These are phyloP conservation scores for Cyanoderma ruficeps DNA, from an alignment of 2,113 vertebrate genomes.

Conservation along the genomic window DNA sequence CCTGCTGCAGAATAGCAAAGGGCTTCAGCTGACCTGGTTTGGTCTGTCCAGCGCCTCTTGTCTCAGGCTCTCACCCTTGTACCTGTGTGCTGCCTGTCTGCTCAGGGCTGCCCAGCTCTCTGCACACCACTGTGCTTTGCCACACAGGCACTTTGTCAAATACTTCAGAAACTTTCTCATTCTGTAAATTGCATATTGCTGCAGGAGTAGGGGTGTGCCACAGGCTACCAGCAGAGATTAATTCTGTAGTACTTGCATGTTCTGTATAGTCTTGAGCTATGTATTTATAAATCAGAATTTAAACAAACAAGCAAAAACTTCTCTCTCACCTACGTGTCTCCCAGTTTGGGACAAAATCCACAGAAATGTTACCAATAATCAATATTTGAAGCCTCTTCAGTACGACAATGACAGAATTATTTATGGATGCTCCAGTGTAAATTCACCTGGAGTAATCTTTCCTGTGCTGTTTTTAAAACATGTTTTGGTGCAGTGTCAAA, in stretches of 20 bases:
- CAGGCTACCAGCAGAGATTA: not conserved
- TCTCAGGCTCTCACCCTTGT: not conserved
- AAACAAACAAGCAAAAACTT: not conserved
- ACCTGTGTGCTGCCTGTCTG: not conserved
- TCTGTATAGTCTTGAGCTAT: not conserved
- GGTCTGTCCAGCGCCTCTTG: too few relatives aligned
- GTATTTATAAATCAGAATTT: not conserved
- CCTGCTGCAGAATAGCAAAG: not conserved
- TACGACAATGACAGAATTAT: not conserved
- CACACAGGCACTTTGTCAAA: not conserved
- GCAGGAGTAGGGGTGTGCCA: not conserved
- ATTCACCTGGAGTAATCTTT: not conserved
- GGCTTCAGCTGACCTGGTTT: not conserved
- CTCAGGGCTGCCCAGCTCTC: too few relatives aligned
- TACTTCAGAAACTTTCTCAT: not conserved
- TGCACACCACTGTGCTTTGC: not conserved
- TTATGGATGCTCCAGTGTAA: not conserved
- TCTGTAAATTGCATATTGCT: not conserved
- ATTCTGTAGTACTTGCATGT: not conserved
- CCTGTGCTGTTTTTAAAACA: not conserved
- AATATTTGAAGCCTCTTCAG: not conserved
- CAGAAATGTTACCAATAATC: not conserved
- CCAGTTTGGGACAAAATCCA: not conserved
- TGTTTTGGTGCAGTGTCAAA: not conserved
- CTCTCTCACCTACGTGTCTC: not conserved